These are phyloP conservation scores for Pterostichus madidus DNA, from an alignment of 2,888 invertebrate genomes.

Conservation along the genomic window DNA sequence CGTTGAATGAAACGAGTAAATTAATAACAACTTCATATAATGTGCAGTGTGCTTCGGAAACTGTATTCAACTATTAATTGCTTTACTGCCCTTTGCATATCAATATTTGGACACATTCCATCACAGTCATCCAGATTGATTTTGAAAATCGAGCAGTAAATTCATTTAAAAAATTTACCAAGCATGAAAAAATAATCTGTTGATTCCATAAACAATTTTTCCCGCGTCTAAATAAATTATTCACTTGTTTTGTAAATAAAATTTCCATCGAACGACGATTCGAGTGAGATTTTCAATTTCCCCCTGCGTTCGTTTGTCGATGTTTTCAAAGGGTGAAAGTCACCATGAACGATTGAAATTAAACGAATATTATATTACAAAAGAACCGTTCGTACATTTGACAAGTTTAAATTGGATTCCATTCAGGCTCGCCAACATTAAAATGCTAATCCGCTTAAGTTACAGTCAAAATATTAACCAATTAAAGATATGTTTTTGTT, in stretches of 20 bases:
- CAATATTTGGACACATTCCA: conserved; percentile 3
- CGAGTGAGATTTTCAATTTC: conserved; percentile 63
- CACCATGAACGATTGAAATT: conserved; percentile 74
- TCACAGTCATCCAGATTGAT: conserved; percentile 25
- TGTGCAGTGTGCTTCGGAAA: neutral
- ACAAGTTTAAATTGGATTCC: conserved; percentile 78
- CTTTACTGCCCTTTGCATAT: neutral
- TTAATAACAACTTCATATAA: neutral
- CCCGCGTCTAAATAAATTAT: conserved; percentile 59
- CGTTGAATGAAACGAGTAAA: neutral
- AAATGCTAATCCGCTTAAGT: conserved; percentile 77
- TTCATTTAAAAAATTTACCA: conserved; percentile 48
- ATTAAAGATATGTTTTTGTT: conserved; percentile 72
- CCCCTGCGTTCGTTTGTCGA: conserved; percentile 56
- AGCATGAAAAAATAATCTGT: conserved; percentile 63
- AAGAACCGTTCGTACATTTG: conserved; percentile 77
- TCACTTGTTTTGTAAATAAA: conserved; percentile 65
- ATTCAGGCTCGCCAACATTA: conserved; percentile 75
- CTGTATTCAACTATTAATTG: conserved; percentile 14
- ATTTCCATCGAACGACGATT: conserved; percentile 51
- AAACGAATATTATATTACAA: conserved; percentile 77
- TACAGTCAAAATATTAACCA: conserved; percentile 78
- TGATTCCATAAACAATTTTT: conserved; percentile 63
- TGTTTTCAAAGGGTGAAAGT: conserved; percentile 66
- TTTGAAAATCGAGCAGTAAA: conserved; percentile 33